A percentile compares a stretch with the other conserved stretches of the same genome.
These are phyloP conservation scores for Euzophera pinguis DNA, from an alignment of 2,888 invertebrate species.

Conservation along the genomic window DNA sequence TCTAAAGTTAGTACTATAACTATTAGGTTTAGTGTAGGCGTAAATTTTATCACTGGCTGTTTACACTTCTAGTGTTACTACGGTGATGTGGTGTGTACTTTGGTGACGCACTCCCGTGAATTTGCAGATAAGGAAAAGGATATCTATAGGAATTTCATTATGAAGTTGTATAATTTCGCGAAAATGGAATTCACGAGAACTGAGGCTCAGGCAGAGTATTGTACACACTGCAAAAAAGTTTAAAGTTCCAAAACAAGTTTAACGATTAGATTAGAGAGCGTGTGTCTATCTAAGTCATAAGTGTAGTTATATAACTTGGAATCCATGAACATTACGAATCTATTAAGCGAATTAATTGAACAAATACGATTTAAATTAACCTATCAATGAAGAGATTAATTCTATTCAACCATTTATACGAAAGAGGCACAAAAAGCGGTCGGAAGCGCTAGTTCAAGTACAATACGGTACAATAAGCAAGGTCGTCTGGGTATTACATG, in stretches of 20 bases:
- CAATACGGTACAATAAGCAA: constrained; percentile 5
- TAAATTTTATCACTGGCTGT: constrained; percentile 1
- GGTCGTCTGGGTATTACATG: not conserved
- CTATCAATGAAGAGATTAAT: constrained; percentile 2
- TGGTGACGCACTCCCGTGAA: not conserved
- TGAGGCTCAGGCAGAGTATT: too few species aligned
- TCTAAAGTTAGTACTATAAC: too few species aligned
- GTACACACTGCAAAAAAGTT: too few species aligned
- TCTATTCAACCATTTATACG: not conserved
- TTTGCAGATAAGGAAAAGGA: not conserved
- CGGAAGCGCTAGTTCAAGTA: constrained; percentile 6
- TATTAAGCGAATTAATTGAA: not conserved
- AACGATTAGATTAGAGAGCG: too few species aligned
- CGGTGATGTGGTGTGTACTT: not conserved
- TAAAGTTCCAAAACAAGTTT: too few species aligned
- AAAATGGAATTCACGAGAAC: too few species aligned
- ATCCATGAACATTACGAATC: not conserved
- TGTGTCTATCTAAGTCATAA: too few species aligned
- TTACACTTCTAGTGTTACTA: constrained; percentile 5
- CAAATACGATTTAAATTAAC: not conserved
- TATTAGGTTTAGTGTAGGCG: not conserved
- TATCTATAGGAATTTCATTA: not conserved
- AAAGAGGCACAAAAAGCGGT: constrained; percentile 7
- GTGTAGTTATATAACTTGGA: too few species aligned
- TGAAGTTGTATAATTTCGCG: not conserved